Evolutionary conservation across 30 jellyfish, hydroid and myxozoan species (phyloP), one percentile per base, ranked within the genome.

Genomic region (Morbakka virulenta): DNA sequence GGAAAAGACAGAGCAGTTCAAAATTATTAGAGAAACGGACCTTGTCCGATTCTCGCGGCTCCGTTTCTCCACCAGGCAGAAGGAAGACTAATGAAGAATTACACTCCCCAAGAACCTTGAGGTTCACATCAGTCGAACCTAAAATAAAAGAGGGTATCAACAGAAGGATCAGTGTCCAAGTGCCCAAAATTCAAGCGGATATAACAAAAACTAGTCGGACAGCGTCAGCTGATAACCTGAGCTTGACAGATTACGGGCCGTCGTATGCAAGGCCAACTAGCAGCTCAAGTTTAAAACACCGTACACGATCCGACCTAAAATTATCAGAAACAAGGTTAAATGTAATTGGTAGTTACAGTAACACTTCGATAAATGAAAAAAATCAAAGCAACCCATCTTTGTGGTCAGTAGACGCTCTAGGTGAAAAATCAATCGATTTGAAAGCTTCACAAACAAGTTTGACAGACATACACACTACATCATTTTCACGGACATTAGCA

Each of bases 221-320:
- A 21, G 83, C 50, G 17, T 83, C 94, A 1, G 94, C 35, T 6
- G 94, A 82, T 48, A 21, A 61, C 13, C 66, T 83, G 35, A 24
- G 64, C 9, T 51, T 83, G 35, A 24, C 87, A 72, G 70, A 63
- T 61, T 64, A 53, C 49, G 79, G 69, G 28, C 74, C 94, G 47
- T 34, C 86, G 26, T 32, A 69, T 12, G 24, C 79, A 29, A 28
- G 86, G 64, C 94, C 94, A 20, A 83, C 94, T 41, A n/a, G 65
- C 20, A 83, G 94, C 47, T 69, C 86, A 41, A 14, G 77, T 11
- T 27, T 66, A 50, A 83, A 83, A 36, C 69, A 49, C 1, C 33
- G 87, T 20, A 69, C 36, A 23, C 78, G 81, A 20, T 83, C 94
- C 9, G 94, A 83, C 4, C 62, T 76, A 30, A 72, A 72, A 36